A percentile compares a stretch with the other conserved stretches of the same genome.
phyloP scores from a whole-genome alignment of 2,888 invertebrate species.

The Xylota sylvarum region DNA sequence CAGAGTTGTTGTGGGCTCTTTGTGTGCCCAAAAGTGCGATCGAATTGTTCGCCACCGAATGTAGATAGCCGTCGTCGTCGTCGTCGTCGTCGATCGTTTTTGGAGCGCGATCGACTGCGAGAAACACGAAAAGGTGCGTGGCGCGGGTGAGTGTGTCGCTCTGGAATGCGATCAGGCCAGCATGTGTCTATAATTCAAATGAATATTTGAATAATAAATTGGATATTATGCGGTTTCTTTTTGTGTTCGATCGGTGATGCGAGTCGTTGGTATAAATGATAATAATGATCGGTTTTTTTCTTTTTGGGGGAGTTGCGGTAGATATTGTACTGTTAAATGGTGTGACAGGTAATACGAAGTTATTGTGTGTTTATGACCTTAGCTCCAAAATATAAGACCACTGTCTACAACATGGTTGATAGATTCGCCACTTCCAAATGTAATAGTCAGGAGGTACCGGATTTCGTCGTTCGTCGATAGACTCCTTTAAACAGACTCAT shows the following conservation, averaged over 20 bases:
- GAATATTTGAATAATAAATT: conserved; percentile 63
- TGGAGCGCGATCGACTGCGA: conserved; percentile 7
- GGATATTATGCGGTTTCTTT: conserved; percentile 44
- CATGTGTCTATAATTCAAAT: conserved; percentile 58
- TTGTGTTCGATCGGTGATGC: conserved; percentile 15
- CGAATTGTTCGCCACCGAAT: conserved; percentile 33
- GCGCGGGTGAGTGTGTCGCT: conserved; percentile 52
- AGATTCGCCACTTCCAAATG: too few species aligned
- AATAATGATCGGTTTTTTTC: conserved; percentile 1
- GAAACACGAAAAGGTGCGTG: conserved; percentile 32
- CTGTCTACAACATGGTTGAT: too few species aligned
- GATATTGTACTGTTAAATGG: conserved; percentile 43
- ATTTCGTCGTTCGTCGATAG: too few species aligned
- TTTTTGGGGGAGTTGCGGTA: conserved; percentile 8
- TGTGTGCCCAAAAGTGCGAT: conserved; percentile 23
- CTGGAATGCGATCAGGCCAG: conserved; percentile 68
- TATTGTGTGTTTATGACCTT: not conserved
- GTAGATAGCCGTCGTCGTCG: not conserved
- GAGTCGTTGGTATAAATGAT: conserved; percentile 10
- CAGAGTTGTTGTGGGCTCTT: conserved; percentile 25
- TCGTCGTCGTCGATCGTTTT: conserved; percentile 4
- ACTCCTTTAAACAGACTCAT: too few species aligned
- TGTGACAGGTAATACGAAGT: conserved; percentile 10
- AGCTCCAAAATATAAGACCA: too few species aligned
- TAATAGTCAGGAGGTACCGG: too few species aligned